A percentile compares a stretch with the other conserved stretches of the same genome.
These are phyloP conservation scores for Marmota flaviventris DNA, from an alignment of 2,113 vertebrate species.

Conservation along the genomic window DNA sequence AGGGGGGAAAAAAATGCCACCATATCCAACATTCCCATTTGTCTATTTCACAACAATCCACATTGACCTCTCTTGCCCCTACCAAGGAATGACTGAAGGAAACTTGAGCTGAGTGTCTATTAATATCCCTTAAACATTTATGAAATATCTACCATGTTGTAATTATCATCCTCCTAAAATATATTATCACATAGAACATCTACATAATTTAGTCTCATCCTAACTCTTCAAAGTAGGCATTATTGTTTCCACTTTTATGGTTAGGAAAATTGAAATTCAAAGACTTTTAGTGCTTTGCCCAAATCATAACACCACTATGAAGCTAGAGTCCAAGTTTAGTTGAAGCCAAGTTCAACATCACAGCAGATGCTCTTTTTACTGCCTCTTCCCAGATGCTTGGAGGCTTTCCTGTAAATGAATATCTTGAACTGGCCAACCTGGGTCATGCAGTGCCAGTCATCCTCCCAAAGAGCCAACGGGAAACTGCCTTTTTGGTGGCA, in stretches of 20 bases:
- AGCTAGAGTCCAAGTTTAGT: not conserved
- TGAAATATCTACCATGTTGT: not conserved
- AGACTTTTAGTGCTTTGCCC: conserved; percentile 23
- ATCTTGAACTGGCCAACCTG: not conserved
- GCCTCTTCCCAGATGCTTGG: not conserved
- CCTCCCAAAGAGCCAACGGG: not conserved
- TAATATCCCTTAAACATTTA: not conserved
- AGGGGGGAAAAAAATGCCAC: not conserved
- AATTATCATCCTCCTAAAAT: conserved; percentile 6
- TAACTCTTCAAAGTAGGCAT: not conserved
- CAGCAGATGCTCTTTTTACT: not conserved
- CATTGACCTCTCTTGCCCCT: not conserved
- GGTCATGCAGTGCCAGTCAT: not conserved
- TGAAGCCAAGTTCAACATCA: not conserved
- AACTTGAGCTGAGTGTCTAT: not conserved
- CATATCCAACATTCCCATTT: not conserved
- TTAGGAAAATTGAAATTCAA: conserved; percentile 33
- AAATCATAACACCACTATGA: not conserved
- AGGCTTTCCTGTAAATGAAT: conserved; percentile 11
- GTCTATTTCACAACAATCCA: conserved; percentile 8
- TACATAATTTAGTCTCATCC: not conserved
- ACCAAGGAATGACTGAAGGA: not conserved
- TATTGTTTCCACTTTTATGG: not conserved
- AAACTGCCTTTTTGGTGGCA: not conserved
- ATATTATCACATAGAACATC: not conserved